Conservation (phyloP, 92 coral and sea anemone genomes). For the Phenganax stokvisi region DNA sequence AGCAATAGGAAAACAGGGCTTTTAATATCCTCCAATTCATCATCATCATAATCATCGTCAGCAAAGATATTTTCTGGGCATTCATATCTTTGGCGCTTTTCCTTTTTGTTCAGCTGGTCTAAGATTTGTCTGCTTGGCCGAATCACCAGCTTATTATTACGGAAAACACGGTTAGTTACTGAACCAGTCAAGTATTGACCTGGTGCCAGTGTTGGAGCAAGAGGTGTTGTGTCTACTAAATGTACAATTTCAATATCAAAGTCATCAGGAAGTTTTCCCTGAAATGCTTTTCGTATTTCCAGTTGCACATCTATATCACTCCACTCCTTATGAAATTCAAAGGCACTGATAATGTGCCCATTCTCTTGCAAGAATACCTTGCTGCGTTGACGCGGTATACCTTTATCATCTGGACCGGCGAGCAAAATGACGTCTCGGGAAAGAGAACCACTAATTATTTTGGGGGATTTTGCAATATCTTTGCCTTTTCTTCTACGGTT, state of each 20-base stretch:
- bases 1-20: too few species aligned
- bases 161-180: conserved; percentile 43
- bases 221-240: conserved; percentile 48
- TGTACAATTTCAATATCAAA: conserved; percentile 45
- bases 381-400: conserved; percentile 50
- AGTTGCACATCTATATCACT: conserved; percentile 45
- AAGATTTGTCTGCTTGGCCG: conserved; percentile 12
- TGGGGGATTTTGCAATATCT: too few species aligned
- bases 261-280: conserved; percentile 32
- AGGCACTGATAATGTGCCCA: conserved; percentile 47
- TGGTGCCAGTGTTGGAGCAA: conserved; percentile 51
- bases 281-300: conserved; percentile 36
- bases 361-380: conserved; percentile 52
- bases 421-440: conserved; percentile 53
- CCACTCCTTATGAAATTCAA: conserved; percentile 54
- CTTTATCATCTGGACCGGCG: conserved; percentile 45
- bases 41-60: too few species aligned
- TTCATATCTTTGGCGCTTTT: too few species aligned
- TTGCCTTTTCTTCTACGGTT: too few species aligned
- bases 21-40: too few species aligned
- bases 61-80: too few species aligned
- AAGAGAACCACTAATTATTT: too few species aligned
- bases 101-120: not conserved
- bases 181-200: conserved; percentile 44
- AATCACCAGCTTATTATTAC: conserved; percentile 29